phyloP scores from a whole-genome alignment of 2,797 vertebrate species.

The Pangasius larnaudii region DNA sequence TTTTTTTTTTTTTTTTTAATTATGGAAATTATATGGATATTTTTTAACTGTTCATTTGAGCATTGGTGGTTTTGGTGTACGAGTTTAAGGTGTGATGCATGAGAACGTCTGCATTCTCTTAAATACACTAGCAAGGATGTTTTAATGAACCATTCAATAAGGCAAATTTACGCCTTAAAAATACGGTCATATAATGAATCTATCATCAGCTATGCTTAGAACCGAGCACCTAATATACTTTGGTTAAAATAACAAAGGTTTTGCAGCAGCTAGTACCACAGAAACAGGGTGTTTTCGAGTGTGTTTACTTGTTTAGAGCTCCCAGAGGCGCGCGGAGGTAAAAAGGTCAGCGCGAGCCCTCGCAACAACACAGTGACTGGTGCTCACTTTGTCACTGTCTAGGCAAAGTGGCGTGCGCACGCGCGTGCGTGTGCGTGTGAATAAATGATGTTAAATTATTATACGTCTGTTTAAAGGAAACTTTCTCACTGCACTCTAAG shows the following conservation, averaged over 20 bases:
- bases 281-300: constrained; percentile 22
- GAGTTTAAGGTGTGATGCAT: background rate
- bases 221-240: background rate
- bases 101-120: background rate
- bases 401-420: background rate
- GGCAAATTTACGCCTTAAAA: background rate
- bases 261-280: background rate
- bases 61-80: background rate
- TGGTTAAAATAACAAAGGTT: too few species aligned
- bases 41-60: background rate
- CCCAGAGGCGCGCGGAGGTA: constrained; percentile 81
- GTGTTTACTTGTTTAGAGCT: constrained; percentile 84
- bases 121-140: background rate
- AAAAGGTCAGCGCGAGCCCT: constrained; percentile 77
- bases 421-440: too few species aligned
- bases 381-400: constrained; percentile 42
- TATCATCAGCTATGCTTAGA: background rate
- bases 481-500: background rate
- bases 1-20: too few species aligned
- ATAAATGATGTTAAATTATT: background rate
- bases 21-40: background rate
- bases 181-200: background rate
- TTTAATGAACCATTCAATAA: background rate
- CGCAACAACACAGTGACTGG: constrained; percentile 42
- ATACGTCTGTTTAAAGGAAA: background rate